Evolutionary conservation across 2,113 vertebrate genomes (phyloP), one percentile per base, ranked within the genome.

Genomic region (Blennius ocellaris): DNA sequence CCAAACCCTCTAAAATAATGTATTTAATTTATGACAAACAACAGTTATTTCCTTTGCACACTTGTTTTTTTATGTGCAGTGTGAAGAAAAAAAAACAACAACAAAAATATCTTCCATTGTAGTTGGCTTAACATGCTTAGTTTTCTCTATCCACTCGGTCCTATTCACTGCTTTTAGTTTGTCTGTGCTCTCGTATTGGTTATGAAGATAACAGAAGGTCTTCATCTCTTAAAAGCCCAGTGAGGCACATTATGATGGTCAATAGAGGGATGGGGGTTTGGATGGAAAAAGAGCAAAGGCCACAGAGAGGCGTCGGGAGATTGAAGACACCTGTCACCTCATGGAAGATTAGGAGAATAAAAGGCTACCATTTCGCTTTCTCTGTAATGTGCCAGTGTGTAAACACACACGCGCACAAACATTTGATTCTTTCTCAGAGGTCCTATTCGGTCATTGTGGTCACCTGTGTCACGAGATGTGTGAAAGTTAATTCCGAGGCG

Each of bases 221-320:
- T 80, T 62, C 50, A 58, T 70, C 59, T 78, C 61, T 49, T 51
- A 65, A 43, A 50, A 64, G 39, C 51, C 49, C 49, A n/a, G 5
- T 41, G 63, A 53, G 51, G 53, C 45, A 69, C 21, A 15, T 61
- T 44, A 36, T 79, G 38, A 76, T 70, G 60, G 51, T 76, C 61
- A 64, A 67, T 86, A 14, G 54, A 80, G 74, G 66, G 76, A 53
- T 69, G 76, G 51, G 43, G 43, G 63, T 76, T 76, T 86, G 65
- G 21, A 30, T 30, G 21, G 21, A 74, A 67, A 51, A 71, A 59
- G 41, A 39, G 15, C 61, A 50, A 10, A 57, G 16, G 16, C 21
- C 7, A 15, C 53, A 7, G 43, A 55, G 45, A 12, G 5, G 62
- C 39, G 16, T 38, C 11, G 16, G 15, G 9, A 10, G 9, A 59